A percentile compares a stretch with the other conserved stretches of the same genome.
Conservation (phyloP, 1,140 invertebrate genomes). For the Drosophila gunungcola region DNA sequence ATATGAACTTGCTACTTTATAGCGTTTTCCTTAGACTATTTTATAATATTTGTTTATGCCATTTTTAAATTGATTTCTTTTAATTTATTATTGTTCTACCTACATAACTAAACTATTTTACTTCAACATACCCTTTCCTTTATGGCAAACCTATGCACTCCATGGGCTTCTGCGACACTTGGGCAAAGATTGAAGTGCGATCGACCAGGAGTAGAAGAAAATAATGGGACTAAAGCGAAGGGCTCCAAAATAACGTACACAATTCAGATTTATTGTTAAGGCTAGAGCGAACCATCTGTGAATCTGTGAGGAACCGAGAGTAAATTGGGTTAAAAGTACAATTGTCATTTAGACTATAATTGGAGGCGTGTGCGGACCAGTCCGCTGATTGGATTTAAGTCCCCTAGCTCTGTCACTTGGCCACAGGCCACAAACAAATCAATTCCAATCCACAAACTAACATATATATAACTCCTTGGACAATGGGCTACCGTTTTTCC, state of each 20-base stretch:
- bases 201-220: slow-evolving; percentile 14
- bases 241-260: slow-evolving; percentile 44
- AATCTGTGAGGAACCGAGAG: slow-evolving; percentile 52
- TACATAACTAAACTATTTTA: too few relatives aligned
- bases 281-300: slow-evolving; percentile 23
- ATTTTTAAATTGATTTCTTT: background rate
- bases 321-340: slow-evolving; percentile 83
- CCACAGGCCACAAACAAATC: slow-evolving; percentile 78
- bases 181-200: slow-evolving; percentile 46
- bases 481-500: slow-evolving; percentile 66
- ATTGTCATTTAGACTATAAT: slow-evolving; percentile 81
- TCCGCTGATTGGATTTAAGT: slow-evolving; percentile 71
- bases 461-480: slow-evolving; percentile 10
- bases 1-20: too few relatives aligned
- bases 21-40: too few relatives aligned
- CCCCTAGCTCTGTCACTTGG: slow-evolving; percentile 68
- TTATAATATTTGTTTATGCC: too few relatives aligned
- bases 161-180: slow-evolving; percentile 42
- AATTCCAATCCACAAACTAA: slow-evolving; percentile 51
- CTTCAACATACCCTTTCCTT: slow-evolving; percentile 5
- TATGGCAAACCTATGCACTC: slow-evolving; percentile 30
- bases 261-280: slow-evolving; percentile 79
- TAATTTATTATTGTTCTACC: background rate
- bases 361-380: slow-evolving; percentile 76
- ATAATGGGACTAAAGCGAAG: slow-evolving; percentile 14